These are phyloP conservation scores for Drosophila koepferae DNA, from an alignment of 2,888 invertebrate genomes.

Conservation along the genomic window DNA sequence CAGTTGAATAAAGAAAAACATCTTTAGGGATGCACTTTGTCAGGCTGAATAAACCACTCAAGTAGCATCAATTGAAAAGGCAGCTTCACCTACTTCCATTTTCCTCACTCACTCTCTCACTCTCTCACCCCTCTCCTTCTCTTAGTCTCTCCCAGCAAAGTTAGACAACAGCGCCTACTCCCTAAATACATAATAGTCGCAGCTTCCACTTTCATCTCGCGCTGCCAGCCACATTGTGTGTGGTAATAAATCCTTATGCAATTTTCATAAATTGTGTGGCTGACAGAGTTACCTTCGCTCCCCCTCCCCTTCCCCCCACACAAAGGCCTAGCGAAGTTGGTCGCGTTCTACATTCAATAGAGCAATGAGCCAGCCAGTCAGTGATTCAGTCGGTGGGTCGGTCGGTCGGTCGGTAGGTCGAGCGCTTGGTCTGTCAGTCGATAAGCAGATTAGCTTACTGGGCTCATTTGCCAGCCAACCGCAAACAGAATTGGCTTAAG, in stretches of 20 bases:
- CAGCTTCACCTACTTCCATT: neutral
- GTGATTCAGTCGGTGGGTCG: conserved; percentile 3
- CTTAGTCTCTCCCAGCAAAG: neutral
- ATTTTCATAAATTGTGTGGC: conserved; percentile 26
- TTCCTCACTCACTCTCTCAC: neutral
- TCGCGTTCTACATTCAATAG: conserved; percentile 37
- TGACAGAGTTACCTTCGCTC: neutral
- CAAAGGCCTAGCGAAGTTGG: conserved; percentile 8
- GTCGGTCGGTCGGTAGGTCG: conserved; percentile 31
- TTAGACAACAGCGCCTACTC: neutral
- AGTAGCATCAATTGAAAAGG: neutral
- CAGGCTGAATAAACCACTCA: neutral
- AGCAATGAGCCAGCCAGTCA: conserved; percentile 5
- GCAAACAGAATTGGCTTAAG: conserved; percentile 64
- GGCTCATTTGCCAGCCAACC: conserved; percentile 57
- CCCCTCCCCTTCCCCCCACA: neutral
- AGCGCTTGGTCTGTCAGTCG: conserved; percentile 26
- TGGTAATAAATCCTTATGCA: conserved; percentile 48
- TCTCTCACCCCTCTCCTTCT: neutral
- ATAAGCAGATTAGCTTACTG: conserved; percentile 63
- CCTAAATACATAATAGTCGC: conserved; percentile 1
- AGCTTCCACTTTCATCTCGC: conserved; percentile 4
- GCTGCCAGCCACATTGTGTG: conserved; percentile 1
- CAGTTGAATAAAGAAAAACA: neutral
- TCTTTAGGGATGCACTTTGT: neutral